Evolutionary conservation across 37 sponge, comb jelly and placozoan genomes (phyloP), one percentile per base, ranked within the genome.

Genomic region (Agelas oroides): DNA sequence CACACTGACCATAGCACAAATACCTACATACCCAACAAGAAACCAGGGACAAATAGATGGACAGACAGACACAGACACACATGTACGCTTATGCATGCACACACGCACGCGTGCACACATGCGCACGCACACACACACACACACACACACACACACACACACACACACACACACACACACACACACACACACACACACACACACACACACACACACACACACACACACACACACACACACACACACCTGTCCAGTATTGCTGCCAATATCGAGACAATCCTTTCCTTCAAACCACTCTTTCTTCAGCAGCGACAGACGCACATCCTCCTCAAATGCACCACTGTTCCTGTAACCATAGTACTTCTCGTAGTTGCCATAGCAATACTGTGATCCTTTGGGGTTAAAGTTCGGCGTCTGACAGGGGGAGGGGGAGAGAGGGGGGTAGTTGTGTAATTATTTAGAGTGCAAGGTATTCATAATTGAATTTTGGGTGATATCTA

Each of bases 311-410:
- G 84, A 35, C 5, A 99, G 59, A 2, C 99, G 70, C 0, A 71
- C 77, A 67, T 99, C 99, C 23, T 52, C 30, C 59, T 79, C 84
- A 40, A 28, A 20, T 8, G 35, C 83, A 12, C 89, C 89, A 59
- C 56, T 59, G 76, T 92, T 92, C 25, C 99, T 79, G 78, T 99
- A 99, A 23, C 99, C 97, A 90, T 99, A 99, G 84, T 99, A 99
- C 57, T 87, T 78, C 65, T 88, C 82, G 63, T 98, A 98, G 79
- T 98, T 98, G 2, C 98, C 98, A 84, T 96, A 94, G 52, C 80
- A 46, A 86, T 89, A 98, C 60, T 57, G 55, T 19, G 68, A 70
- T 21, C 52, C 65, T 35, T 89, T 75, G 6, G 67, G 52, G 15
- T 5, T 36, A 59, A 80, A 52, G 8, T n/a, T 31, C 23, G 85